Conservation (phyloP, 2,113 vertebrate species). For the Seriola rivoliana region DNA sequence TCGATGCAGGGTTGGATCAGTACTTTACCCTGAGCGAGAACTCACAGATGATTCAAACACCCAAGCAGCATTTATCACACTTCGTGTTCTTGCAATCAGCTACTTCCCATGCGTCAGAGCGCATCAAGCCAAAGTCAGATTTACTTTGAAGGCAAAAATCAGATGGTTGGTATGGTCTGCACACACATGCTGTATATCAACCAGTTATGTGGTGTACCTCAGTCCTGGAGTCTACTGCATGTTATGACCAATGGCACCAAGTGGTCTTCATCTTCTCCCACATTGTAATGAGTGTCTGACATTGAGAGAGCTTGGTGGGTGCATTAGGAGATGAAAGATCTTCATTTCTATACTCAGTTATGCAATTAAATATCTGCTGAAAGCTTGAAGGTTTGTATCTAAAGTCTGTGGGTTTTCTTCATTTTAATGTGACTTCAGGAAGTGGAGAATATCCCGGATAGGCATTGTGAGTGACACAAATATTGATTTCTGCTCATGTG, state of each 20-base stretch:
- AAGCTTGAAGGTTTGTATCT: not conserved
- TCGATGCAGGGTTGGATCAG: not conserved
- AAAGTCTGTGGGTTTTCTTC: not conserved
- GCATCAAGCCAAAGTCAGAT: not conserved
- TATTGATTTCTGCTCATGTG: constrained; percentile 27
- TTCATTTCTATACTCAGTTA: constrained; percentile 25
- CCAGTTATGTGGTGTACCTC: not conserved
- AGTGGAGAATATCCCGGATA: not conserved
- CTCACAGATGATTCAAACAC: constrained; percentile 24
- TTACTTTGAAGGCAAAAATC: not conserved
- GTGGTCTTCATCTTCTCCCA: not conserved
- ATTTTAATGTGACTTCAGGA: not conserved
- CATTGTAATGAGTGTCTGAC: constrained; percentile 14
- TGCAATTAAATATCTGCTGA: constrained; percentile 20
- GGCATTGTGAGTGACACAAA: not conserved
- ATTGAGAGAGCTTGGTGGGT: not conserved
- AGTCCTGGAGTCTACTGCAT: not conserved
- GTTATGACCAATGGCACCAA: not conserved
- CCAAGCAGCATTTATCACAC: constrained; percentile 10
- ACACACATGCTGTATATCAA: not conserved
- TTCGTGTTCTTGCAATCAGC: constrained; percentile 23
- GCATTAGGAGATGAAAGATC: constrained; percentile 50
- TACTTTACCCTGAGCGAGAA: constrained; percentile 6
- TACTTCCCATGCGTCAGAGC: not conserved
- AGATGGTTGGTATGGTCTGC: not conserved